These are phyloP conservation scores for Anthopleura sola DNA, from an alignment of 64 coral and sea anemone genomes.

Conservation along the genomic window DNA sequence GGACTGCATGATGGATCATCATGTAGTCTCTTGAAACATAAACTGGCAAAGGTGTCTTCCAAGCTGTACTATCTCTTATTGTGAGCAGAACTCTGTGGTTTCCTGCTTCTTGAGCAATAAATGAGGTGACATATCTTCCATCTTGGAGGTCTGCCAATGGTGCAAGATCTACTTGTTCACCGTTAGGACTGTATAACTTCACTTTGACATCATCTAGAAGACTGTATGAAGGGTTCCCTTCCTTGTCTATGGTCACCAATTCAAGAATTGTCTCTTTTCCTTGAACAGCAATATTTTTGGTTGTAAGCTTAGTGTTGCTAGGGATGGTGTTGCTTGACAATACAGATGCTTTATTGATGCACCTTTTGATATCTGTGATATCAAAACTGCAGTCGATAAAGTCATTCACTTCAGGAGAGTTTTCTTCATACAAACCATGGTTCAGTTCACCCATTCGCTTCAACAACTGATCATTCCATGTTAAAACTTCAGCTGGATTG, in stretches of 20 bases:
- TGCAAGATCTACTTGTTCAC: background rate
- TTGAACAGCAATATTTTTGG: background rate
- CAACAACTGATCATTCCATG: background rate
- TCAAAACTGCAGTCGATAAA: conserved; percentile 4
- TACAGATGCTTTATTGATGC: conserved; percentile 8
- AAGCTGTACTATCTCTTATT: background rate
- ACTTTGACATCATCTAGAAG: background rate
- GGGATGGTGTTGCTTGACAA: background rate
- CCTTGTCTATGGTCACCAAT: background rate
- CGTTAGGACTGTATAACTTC: background rate
- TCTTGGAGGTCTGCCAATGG: background rate
- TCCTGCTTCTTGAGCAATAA: background rate
- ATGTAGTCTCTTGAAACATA: conserved; percentile 17
- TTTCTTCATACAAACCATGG: background rate
- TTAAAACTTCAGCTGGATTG: background rate
- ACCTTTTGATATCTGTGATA: background rate
- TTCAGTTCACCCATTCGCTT: background rate
- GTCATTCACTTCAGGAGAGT: background rate
- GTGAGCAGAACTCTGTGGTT: background rate
- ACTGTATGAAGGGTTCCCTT: background rate
- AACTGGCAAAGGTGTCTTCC: background rate
- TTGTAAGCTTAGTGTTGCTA: background rate
- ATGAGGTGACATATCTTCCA: background rate
- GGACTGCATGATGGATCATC: background rate
- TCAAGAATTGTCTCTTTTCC: background rate